Evolutionary conservation across 1,140 invertebrate genomes (phyloP).

Genomic region (Drosophila nannoptera): DNA sequence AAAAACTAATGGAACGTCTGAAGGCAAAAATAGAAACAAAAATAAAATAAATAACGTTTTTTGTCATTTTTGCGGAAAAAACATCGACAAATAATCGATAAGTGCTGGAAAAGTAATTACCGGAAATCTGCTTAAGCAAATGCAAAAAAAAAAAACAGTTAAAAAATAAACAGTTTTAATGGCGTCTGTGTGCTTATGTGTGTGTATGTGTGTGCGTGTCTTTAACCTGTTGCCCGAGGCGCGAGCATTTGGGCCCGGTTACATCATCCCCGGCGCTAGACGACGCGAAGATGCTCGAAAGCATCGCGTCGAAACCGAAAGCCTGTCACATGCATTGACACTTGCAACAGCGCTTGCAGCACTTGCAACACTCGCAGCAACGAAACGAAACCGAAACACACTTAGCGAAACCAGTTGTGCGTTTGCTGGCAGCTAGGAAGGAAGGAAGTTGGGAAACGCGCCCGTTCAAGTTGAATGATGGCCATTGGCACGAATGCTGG

Average conservation of each 20-base stretch:
- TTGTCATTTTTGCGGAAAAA: not conserved
- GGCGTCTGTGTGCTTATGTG: not conserved
- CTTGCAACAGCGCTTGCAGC: conserved; percentile 4
- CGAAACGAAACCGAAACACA: not conserved
- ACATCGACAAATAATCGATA: conserved; percentile 10
- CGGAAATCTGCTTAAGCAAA: conserved; percentile 48
- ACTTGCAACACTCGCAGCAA: not conserved
- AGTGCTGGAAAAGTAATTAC: conserved; percentile 39
- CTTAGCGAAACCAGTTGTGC: conserved; percentile 22
- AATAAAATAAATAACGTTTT: not conserved
- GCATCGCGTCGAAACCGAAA: conserved; percentile 2
- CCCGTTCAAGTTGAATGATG: conserved; percentile 43
- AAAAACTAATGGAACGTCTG: conserved; percentile 4
- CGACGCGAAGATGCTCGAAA: conserved; percentile 60
- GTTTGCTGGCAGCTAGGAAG: conserved; percentile 19
- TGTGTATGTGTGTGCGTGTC: not conserved
- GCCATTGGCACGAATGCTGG: conserved; percentile 27
- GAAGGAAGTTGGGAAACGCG: conserved; percentile 24
- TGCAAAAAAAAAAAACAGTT: conserved; percentile 19
- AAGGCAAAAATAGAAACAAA: conserved; percentile 32
- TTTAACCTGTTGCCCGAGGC: conserved; percentile 47
- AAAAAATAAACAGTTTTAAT: not conserved
- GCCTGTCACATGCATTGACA: conserved; percentile 33
- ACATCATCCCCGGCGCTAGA: conserved; percentile 55
- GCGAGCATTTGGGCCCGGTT: conserved; percentile 39